Base-by-base conservation (phyloP, 2,113 vertebrate genomes). In the Sinocyclocheilus anophthalmus region DNA sequence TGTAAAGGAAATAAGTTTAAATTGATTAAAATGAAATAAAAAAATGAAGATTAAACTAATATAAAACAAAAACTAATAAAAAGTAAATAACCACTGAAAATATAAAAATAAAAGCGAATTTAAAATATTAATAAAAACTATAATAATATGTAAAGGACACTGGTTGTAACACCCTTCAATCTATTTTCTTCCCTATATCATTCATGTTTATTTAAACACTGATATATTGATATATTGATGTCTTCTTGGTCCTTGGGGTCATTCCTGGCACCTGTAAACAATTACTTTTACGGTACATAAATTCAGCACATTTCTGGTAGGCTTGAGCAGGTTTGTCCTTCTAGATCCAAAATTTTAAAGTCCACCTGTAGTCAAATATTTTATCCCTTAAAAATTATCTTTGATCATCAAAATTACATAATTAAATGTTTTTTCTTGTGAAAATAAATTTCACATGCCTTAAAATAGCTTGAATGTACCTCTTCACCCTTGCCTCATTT, bases 211-310 rank as follows among this genome's bases (percentile, higher is more conserved):
- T 77, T 77, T 77, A 55, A 76, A 76, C 45, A 77, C 26, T 33
- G 65, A 69, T 69, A 24, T 53, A 76, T 76, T 76, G 42, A 76
- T 26, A 30, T 30, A 77, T 77, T 53, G 76, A 77, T 55, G 9
- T 77, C 26, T 26, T 77, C 7, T 76, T 76, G 39, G n/a, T 77
- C 24, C 1, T 9, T 50, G 14, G 48, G 14, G 48, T 20, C 50
- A 33, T 33, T 77, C 57, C 24, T 77, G 48, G 16, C 45, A 77
- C n/a, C 37, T 11, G 37, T 48, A 55, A 20, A 12, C 48, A 33
- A 77, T 77, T 77, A 55, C 9, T 33, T 55, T 53, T 30, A 77
- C 3, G 3, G 24, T 33, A 77, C n/a, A 55, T 77, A 55, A 55
- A 53, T 20, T 33, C 76, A 77, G n/a, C 5, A 33, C 45, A 55